Conservation (phyloP, 2,113 vertebrate species). For the Pampusana beccarii region DNA sequence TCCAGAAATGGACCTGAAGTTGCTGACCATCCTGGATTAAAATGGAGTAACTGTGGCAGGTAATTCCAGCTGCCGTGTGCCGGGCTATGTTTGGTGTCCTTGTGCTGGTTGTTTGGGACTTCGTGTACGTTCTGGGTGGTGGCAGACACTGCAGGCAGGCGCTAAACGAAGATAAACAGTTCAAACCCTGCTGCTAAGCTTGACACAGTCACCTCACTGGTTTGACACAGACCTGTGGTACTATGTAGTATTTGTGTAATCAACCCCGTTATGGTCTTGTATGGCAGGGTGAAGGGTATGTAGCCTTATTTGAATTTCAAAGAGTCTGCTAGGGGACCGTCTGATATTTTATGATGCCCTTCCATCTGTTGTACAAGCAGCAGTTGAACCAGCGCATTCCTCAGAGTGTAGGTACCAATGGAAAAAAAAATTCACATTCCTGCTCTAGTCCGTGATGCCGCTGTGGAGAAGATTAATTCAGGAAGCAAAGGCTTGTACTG, state of each 20-base stretch:
- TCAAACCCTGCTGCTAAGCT: neutral
- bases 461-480: neutral
- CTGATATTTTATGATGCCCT: neutral
- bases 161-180: neutral
- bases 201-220: neutral
- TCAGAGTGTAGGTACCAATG: neutral
- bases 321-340: neutral
- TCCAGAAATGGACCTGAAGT: neutral
- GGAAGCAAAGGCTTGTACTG: neutral
- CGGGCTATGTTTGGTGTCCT: neutral
- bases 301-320: slow-evolving; percentile 33
- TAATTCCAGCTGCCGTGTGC: neutral
- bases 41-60: neutral
- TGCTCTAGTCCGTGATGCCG: neutral
- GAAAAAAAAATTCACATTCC: neutral
- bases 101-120: neutral
- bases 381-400: neutral
- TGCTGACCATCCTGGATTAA: neutral
- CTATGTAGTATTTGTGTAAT: neutral
- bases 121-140: neutral
- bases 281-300: neutral
- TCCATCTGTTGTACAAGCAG: slow-evolving; percentile 27
- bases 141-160: neutral
- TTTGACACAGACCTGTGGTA: neutral
- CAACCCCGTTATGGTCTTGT: neutral